Percentiles rank a stretch among this genome's conserved stretches.
Evolutionary conservation across 1,140 invertebrate species (phyloP).

Genomic region (Drosophila micromelanica): DNA sequence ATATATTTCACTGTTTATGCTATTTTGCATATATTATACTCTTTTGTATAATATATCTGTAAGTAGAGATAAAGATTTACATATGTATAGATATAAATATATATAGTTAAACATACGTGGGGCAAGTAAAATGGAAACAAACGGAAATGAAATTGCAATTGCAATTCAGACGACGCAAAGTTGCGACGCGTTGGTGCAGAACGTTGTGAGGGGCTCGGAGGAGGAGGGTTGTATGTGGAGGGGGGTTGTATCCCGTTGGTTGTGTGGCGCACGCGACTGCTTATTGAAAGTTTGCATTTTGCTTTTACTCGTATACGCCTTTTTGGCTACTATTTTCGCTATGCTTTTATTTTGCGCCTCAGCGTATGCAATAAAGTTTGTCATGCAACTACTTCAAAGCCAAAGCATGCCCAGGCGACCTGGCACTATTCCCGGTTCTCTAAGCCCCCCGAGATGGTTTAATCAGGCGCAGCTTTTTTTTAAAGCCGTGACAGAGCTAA

Average conservation of each 20-base stretch:
- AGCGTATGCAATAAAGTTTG: constrained; percentile 71
- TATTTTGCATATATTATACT: too few relatives aligned
- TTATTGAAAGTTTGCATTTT: constrained; percentile 65
- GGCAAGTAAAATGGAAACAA: constrained; percentile 60
- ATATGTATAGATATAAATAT: constrained; percentile 16
- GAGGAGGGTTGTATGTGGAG: neutral
- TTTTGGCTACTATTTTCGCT: constrained; percentile 64
- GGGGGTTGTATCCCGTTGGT: neutral
- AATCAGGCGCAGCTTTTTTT: constrained; percentile 60
- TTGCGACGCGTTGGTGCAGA: constrained; percentile 73
- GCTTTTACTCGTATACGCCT: constrained; percentile 24
- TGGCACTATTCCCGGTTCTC: neutral
- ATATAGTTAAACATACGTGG: constrained; percentile 10
- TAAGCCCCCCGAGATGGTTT: constrained; percentile 29
- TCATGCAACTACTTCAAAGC: constrained; percentile 19
- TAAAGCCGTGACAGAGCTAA: too few relatives aligned
- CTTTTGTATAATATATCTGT: neutral
- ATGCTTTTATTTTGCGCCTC: constrained; percentile 61
- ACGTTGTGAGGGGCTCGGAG: constrained; percentile 2
- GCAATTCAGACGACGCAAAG: constrained; percentile 74
- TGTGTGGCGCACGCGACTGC: constrained; percentile 12
- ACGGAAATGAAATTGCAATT: constrained; percentile 81
- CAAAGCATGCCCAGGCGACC: constrained; percentile 15
- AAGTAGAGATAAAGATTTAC: constrained; percentile 32
- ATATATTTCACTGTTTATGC: too few relatives aligned